Evolutionary conservation across 2,113 vertebrate genomes (phyloP), one percentile per base, ranked within the genome.

Genomic region (Phodopus roborovskii): DNA sequence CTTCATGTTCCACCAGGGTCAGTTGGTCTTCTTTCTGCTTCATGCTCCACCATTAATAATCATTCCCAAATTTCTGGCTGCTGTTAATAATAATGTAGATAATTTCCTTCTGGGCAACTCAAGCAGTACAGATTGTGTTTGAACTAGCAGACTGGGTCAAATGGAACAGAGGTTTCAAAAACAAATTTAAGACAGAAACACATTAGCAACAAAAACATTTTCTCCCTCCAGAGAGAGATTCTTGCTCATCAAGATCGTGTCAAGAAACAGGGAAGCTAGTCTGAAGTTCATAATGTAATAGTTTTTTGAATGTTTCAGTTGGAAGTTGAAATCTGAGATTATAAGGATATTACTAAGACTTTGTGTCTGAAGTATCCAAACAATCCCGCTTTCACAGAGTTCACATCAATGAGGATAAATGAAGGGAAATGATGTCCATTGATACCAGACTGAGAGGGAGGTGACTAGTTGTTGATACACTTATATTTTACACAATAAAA

Each of bases 31-130:
- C 92, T 96, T 97, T 97, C 94, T 97, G 94, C 94, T 96, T 96
- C 95, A 97, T 78, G 90, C 45, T 92, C 62, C 64, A 96, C 86
- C 83, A 95, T 97, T 96, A 98, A 98, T 97, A 97, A 98, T 77
- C 60, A 91, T 93, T 96, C 70, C 74, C 93, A 98, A 98, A 95
- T 81, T 85, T 96, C 94, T 97, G 30, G 26, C 71, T 96, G 85
- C 16, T 97, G 83, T 95, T 94, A 95, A 92, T 95, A 96, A 98
- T 64, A 93, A 96, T 84, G 42, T n/a, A 93, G 92, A 56, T 97
- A 33, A 97, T 98, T 98, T 97, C 83, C 96, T 96, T 74, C 66
- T 95, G 71, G 64, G 39, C 94, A 96, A 97, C 5, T 97, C 96
- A 97, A 97, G 94, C 79, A 95, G 93, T 94, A 94, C 66, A 98